Evolutionary conservation across 2,888 invertebrate genomes (phyloP).

Genomic region (Standfussiana lucernea): DNA sequence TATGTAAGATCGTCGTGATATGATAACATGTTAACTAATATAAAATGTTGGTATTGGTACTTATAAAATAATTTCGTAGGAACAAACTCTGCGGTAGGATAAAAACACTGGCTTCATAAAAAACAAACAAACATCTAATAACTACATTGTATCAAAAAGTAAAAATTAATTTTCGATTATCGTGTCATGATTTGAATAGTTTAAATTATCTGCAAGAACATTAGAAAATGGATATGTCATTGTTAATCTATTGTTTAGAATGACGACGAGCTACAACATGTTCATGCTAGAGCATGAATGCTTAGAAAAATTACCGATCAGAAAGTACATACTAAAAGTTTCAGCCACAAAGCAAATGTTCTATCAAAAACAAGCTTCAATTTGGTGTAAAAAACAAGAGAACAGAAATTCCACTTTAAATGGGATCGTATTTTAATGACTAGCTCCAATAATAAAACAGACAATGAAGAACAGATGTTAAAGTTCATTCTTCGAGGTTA

Average conservation of each 20-base stretch:
- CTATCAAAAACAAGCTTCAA: neutral
- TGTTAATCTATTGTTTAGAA: neutral
- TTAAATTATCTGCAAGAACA: conserved; percentile 1
- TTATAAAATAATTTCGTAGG: neutral
- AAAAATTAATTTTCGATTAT: neutral
- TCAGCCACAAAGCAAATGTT: neutral
- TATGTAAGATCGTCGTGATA: neutral
- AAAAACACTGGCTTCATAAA: neutral
- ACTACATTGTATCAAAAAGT: neutral
- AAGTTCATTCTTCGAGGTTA: neutral
- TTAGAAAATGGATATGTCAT: conserved; percentile 8
- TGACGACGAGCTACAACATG: neutral
- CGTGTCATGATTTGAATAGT: neutral
- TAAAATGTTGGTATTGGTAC: neutral
- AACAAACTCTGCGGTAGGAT: neutral
- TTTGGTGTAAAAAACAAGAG: neutral
- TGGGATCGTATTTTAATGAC: conserved; percentile 4
- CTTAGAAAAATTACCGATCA: neutral
- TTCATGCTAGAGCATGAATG: neutral
- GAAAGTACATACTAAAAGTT: neutral
- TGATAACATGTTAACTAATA: neutral
- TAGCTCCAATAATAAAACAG: conserved; percentile 1
- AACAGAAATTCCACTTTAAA: neutral
- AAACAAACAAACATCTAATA: neutral
- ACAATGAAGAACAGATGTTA: neutral